Conservation (phyloP, 2,888 invertebrate genomes). For the Pollenia angustigena region DNA sequence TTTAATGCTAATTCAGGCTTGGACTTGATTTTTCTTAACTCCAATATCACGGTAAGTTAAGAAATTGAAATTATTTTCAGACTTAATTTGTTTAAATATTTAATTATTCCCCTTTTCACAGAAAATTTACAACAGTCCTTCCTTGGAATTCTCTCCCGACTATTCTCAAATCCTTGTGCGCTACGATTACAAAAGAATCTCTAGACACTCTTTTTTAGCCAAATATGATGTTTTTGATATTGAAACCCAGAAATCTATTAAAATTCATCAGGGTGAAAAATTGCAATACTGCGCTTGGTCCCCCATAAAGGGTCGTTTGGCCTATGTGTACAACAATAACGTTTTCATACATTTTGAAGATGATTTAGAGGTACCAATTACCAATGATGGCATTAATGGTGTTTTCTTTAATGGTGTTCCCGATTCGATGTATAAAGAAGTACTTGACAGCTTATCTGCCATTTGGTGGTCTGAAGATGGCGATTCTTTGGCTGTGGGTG, state of each 20-base stretch:
- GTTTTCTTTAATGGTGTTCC: conserved; percentile 92
- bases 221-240: conserved; percentile 87
- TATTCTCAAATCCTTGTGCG: conserved; percentile 81
- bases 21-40: conserved; percentile 76
- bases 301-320: conserved; percentile 85
- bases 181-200: conserved; percentile 82
- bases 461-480: conserved; percentile 92
- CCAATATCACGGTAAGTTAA: conserved; percentile 78
- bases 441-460: conserved; percentile 88
- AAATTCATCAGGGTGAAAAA: conserved; percentile 85
- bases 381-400: conserved; percentile 87
- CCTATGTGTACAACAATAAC: conserved; percentile 89
- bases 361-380: conserved; percentile 85
- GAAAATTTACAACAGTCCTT: conserved; percentile 80
- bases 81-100: background rate
- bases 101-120: conserved; percentile 68
- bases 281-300: conserved; percentile 88
- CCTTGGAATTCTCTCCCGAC: conserved; percentile 81
- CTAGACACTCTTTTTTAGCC: conserved; percentile 88
- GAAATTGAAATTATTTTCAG: background rate
- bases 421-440: conserved; percentile 98
- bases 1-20: conserved; percentile 84
- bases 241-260: conserved; percentile 84
- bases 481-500: conserved; percentile 88
- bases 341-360: conserved; percentile 85